Percentiles rank a stretch among this genome's conserved stretches.
Conservation (phyloP, 2,797 vertebrate genomes). For the Pithecia hirsuta region DNA sequence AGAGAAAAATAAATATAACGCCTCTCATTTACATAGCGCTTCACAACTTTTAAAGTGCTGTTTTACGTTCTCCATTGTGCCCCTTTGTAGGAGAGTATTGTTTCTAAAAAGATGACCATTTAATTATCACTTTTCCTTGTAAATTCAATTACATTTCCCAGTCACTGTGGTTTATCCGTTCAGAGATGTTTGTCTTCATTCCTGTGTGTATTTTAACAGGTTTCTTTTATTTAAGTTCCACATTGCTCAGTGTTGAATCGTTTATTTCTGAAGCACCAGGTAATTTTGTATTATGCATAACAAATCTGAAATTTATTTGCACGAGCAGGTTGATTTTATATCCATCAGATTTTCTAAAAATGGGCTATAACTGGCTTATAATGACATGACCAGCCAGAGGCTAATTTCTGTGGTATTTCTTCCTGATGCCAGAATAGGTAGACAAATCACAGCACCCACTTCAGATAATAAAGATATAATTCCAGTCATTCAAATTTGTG, state of each 20-base stretch:
- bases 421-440: conserved; percentile 49
- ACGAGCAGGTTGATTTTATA: conserved; percentile 17
- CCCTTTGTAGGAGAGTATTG: not conserved
- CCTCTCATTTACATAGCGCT: not conserved
- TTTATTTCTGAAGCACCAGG: conserved; percentile 34
- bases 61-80: not conserved
- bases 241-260: not conserved
- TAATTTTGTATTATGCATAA: conserved; percentile 32
- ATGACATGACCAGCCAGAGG: conserved; percentile 62
- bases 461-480: conserved; percentile 74
- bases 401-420: conserved; percentile 67
- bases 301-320: conserved; percentile 43
- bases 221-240: conserved; percentile 21
- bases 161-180: conserved; percentile 21
- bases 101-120: conserved; percentile 41
- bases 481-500: conserved; percentile 64
- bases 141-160: conserved; percentile 46
- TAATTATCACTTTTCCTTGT: conserved; percentile 50
- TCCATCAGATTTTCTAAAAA: conserved; percentile 38
- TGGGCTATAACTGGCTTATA: conserved; percentile 26
- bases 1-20: not conserved
- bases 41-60: not conserved
- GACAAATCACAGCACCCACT: conserved; percentile 55
- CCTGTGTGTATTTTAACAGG: conserved; percentile 30
- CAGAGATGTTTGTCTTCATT: conserved; percentile 46